phyloP scores from a whole-genome alignment of 2,888 invertebrate species.

The Cyaniris semiargus region DNA sequence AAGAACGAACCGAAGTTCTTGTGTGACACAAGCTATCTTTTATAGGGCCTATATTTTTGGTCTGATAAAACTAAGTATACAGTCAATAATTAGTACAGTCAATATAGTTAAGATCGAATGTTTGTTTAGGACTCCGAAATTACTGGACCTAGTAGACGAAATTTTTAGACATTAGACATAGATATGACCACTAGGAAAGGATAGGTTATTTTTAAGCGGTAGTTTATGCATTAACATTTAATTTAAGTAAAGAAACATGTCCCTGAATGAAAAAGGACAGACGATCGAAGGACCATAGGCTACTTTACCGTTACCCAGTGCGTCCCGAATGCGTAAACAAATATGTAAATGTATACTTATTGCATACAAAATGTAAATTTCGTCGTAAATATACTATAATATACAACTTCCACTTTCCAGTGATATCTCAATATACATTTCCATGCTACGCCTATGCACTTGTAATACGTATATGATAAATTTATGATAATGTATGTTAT shows the following conservation, averaged over 20 bases:
- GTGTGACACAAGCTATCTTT: neutral
- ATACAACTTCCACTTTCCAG: neutral
- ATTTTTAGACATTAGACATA: too few relatives aligned
- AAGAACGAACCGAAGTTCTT: slow-evolving; percentile 35
- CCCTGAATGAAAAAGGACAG: too few relatives aligned
- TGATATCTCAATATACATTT: slow-evolving; percentile 16
- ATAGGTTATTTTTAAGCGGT: too few relatives aligned
- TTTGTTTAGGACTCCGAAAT: too few relatives aligned
- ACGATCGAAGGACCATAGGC: neutral
- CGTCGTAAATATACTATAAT: neutral
- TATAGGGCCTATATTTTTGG: too few relatives aligned
- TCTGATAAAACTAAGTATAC: too few relatives aligned
- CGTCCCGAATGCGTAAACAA: neutral
- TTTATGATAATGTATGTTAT: slow-evolving; percentile 31
- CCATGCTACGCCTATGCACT: slow-evolving; percentile 14
- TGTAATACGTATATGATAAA: slow-evolving; percentile 32
- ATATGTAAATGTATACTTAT: neutral
- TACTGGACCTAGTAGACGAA: too few relatives aligned
- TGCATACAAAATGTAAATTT: neutral
- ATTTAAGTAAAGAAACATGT: too few relatives aligned
- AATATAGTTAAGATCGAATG: too few relatives aligned
- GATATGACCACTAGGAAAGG: too few relatives aligned
- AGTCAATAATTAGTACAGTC: too few relatives aligned
- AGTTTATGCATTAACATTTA: too few relatives aligned
- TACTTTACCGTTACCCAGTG: neutral